A percentile compares a stretch with the other conserved stretches of the same genome.
Evolutionary conservation across 2,113 vertebrate genomes (phyloP).

Genomic region (Cathartes aura): DNA sequence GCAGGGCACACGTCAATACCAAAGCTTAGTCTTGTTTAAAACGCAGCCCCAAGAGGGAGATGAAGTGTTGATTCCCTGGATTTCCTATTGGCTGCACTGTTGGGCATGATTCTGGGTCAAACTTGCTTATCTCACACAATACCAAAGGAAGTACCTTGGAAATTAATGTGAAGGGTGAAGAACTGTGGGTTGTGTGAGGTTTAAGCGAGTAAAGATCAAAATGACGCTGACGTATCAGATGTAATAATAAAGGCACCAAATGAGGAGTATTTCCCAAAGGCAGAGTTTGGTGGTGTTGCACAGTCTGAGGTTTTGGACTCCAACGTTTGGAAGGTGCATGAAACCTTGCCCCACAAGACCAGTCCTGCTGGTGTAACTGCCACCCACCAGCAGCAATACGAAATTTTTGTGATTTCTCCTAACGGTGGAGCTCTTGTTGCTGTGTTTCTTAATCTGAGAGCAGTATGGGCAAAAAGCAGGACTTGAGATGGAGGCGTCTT

Average conservation of each 20-base stretch:
- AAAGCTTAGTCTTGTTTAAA: not conserved
- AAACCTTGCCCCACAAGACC: accelerated
- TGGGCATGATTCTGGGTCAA: not conserved
- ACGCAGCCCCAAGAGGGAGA: not conserved
- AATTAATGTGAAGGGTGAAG: not conserved
- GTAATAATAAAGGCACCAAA: not conserved
- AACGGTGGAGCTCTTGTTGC: accelerated
- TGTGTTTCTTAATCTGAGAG: not conserved
- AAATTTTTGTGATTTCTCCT: not conserved
- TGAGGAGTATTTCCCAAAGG: not conserved
- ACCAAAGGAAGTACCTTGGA: not conserved
- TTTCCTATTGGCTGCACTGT: not conserved
- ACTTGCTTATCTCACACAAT: not conserved
- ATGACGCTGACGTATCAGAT: accelerated
- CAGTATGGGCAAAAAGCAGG: not conserved
- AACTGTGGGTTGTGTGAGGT: not conserved
- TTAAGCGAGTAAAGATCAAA: not conserved
- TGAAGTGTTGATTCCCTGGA: not conserved
- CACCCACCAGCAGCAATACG: not conserved
- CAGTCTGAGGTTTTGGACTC: not conserved
- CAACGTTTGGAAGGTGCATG: accelerated
- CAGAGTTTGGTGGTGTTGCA: not conserved
- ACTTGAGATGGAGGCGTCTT: not conserved
- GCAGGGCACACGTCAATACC: not conserved
- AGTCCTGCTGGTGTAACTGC: not conserved